Evolutionary conservation across 2,113 vertebrate genomes (phyloP).

Genomic region (Petrocephalus zakoni): DNA sequence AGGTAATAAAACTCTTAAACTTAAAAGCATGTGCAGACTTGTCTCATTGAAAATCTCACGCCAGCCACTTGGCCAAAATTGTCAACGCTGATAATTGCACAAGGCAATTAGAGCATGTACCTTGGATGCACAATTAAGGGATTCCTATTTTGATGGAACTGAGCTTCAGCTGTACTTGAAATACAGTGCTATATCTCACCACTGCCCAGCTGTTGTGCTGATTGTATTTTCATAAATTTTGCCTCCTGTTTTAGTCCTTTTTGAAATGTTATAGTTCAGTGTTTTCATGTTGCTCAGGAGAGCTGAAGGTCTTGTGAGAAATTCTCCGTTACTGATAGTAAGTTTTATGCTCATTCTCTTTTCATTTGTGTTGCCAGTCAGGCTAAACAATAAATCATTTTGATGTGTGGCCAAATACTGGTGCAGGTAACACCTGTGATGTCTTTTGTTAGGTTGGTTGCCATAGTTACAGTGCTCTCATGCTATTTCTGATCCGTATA

Average conservation of each 20-base stretch:
- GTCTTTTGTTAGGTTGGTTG: not conserved
- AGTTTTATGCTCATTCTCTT: not conserved
- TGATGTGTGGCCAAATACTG: not conserved
- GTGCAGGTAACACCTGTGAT: not conserved
- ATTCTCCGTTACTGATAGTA: not conserved
- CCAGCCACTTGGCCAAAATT: too few relatives aligned
- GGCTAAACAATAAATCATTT: not conserved
- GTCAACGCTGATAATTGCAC: not conserved
- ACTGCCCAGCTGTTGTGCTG: not conserved
- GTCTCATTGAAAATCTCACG: too few relatives aligned
- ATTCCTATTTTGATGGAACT: not conserved
- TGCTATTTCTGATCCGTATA: not conserved
- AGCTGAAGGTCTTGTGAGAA: not conserved
- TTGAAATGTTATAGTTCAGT: not conserved
- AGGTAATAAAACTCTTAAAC: too few relatives aligned
- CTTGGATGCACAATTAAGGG: not conserved
- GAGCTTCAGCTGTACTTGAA: not conserved
- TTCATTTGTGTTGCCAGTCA: not conserved
- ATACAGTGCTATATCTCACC: not conserved
- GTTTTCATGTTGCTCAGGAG: not conserved
- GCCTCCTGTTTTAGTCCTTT: not conserved
- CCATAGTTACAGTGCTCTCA: not conserved
- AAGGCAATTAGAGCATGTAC: not conserved
- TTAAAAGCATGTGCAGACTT: too few relatives aligned
- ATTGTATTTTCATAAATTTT: not conserved